Percentiles rank a stretch among this genome's conserved stretches.
These are phyloP conservation scores for Chrysina gloriosa DNA, from an alignment of 2,888 invertebrate species.

Conservation along the genomic window DNA sequence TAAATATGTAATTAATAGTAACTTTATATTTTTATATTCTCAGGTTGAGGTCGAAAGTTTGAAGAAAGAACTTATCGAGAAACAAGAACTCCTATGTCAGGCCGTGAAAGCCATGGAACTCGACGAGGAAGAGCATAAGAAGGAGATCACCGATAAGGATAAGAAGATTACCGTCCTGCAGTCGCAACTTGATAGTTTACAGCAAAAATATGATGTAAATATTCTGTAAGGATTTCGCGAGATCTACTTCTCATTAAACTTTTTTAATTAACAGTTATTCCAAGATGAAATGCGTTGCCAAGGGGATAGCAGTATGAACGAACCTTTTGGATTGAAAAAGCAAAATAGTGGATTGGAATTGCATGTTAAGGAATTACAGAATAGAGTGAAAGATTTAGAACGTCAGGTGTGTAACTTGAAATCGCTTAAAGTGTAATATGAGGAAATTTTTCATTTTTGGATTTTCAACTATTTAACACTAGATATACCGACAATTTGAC, in stretches of 20 bases:
- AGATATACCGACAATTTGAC: too few species aligned
- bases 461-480: too few species aligned
- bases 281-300: constrained; percentile 46
- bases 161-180: constrained; percentile 63
- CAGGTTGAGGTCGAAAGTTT: constrained; percentile 84
- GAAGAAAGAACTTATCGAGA: constrained; percentile 81
- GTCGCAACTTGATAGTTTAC: constrained; percentile 58
- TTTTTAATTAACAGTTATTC: constrained; percentile 28
- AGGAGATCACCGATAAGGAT: constrained; percentile 62
- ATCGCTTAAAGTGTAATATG: too few species aligned
- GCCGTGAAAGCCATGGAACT: constrained; percentile 86
- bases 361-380: constrained; percentile 44
- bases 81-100: constrained; percentile 85
- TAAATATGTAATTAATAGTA: constrained; percentile 49
- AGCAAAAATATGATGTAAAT: constrained; percentile 47
- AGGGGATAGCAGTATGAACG: constrained; percentile 42
- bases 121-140: constrained; percentile 74
- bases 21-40: constrained; percentile 51
- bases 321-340: constrained; percentile 24
- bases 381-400: constrained; percentile 54
- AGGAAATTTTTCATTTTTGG: too few species aligned
- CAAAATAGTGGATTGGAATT: constrained; percentile 34
- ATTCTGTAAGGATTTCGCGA: background rate
- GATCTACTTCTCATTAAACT: background rate
- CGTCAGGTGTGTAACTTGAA: constrained; percentile 47